These are phyloP conservation scores for Acronicta psi DNA, from an alignment of 2,888 invertebrate species.

Conservation along the genomic window DNA sequence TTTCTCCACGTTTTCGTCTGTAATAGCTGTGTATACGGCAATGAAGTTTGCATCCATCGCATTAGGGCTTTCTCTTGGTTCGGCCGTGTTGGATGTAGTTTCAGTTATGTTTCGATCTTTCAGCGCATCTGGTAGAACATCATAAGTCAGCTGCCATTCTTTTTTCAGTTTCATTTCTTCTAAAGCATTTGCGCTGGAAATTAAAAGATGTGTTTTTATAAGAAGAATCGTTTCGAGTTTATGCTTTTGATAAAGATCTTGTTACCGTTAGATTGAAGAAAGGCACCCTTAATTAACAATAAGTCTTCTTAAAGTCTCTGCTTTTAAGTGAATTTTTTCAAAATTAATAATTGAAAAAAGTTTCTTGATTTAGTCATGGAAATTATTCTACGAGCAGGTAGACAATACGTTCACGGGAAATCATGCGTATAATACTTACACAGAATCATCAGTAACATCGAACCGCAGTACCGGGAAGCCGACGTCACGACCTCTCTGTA, in stretches of 20 bases:
- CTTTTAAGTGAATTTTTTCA: no score
- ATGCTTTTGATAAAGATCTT: no score
- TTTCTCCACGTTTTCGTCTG: conserved; percentile 38
- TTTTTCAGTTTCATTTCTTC: conserved; percentile 74
- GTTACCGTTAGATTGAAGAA: no score
- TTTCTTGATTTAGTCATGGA: no score
- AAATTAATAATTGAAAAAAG: no score
- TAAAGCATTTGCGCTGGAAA: conserved; percentile 71
- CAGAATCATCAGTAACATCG: conserved; percentile 70
- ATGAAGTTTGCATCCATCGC: conserved; percentile 56
- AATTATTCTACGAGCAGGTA: no score
- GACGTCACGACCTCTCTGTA: conserved; percentile 75
- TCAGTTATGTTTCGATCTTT: conserved; percentile 45
- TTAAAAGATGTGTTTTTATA: background rate
- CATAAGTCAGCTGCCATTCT: conserved; percentile 78
- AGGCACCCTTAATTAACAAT: no score
- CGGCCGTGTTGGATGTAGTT: background rate
- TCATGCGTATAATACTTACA: conserved; percentile 70
- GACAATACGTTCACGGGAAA: no score
- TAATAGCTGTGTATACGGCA: conserved; percentile 70
- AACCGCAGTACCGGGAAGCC: conserved; percentile 78
- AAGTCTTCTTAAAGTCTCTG: no score
- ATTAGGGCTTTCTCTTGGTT: conserved; percentile 9
- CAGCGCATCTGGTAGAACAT: conserved; percentile 65
- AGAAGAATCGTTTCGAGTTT: no score